These are phyloP conservation scores for Scolanthus callimorphus DNA, from an alignment of 92 coral and sea anemone genomes.

Conservation along the genomic window DNA sequence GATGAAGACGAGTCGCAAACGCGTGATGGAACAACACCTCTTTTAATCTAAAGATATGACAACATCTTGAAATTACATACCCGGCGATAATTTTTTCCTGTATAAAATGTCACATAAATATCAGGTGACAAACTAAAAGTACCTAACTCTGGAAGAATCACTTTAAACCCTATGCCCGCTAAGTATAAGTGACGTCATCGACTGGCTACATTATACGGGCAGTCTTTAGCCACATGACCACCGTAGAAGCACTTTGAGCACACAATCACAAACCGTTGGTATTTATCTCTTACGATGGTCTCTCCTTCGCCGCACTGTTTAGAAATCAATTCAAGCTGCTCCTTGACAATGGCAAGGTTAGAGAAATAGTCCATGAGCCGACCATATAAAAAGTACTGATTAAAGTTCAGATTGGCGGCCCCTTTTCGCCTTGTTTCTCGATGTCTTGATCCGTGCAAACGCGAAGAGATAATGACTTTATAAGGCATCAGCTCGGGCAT, in stretches of 20 bases:
- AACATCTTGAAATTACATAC: too few species aligned
- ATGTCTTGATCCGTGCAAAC: constrained; percentile 13
- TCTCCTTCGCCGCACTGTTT: constrained; percentile 33
- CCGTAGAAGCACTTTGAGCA: constrained; percentile 35
- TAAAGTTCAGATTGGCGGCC: constrained; percentile 12
- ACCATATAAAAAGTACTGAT: constrained; percentile 30
- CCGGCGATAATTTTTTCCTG: too few species aligned
- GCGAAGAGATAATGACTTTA: constrained; percentile 5
- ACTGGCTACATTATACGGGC: constrained; percentile 16
- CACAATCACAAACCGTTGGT: constrained; percentile 34
- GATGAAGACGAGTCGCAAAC: too few species aligned
- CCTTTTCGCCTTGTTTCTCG: constrained; percentile 21
- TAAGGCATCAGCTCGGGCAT: constrained; percentile 37
- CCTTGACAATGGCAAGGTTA: constrained; percentile 19
- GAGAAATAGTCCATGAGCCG: constrained; percentile 33
- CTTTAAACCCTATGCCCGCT: too few species aligned
- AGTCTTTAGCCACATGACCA: constrained; percentile 30
- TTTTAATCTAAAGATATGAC: too few species aligned
- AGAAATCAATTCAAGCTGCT: constrained; percentile 34
- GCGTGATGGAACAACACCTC: too few species aligned
- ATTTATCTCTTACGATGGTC: constrained; percentile 36
- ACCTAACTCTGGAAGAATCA: too few species aligned
- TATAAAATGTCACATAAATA: too few species aligned
- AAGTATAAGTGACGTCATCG: background rate
- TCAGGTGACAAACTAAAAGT: too few species aligned